Evolutionary conservation across 2,888 invertebrate species (phyloP).

Genomic region (Bursaphelenchus okinawaensis): DNA sequence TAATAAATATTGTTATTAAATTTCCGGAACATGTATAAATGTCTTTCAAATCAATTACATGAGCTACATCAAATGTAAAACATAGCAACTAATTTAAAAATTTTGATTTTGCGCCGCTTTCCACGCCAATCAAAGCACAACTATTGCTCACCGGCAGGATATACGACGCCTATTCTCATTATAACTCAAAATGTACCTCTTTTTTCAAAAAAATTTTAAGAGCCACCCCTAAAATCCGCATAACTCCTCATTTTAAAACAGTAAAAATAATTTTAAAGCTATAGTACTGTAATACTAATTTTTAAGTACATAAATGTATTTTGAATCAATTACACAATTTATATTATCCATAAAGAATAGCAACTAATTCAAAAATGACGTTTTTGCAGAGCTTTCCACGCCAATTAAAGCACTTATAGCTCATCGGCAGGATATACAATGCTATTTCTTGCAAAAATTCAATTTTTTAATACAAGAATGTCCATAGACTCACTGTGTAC

Average conservation of each 20-base stretch:
- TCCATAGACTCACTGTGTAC: too few relatives aligned
- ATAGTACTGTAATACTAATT: too few relatives aligned
- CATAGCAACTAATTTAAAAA: slow-evolving; percentile 1
- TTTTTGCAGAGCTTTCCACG: not conserved
- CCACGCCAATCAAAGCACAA: not conserved
- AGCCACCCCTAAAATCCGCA: too few relatives aligned
- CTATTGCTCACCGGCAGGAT: not conserved
- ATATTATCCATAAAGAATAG: not conserved
- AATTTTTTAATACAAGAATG: too few relatives aligned
- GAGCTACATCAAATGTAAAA: not conserved
- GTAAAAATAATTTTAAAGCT: too few relatives aligned
- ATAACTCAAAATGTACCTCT: too few relatives aligned
- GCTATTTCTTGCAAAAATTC: not conserved
- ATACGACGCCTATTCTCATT: not conserved
- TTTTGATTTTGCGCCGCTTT: not conserved
- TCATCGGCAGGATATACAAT: not conserved
- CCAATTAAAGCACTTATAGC: not conserved
- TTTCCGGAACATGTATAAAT: too few relatives aligned
- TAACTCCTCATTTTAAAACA: too few relatives aligned
- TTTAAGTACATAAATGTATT: not conserved
- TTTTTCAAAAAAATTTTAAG: too few relatives aligned
- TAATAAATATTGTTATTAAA: too few relatives aligned
- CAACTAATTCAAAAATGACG: not conserved
- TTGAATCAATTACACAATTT: slow-evolving; percentile 2
- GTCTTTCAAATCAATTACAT: not conserved